phyloP scores from a whole-genome alignment of 2,888 invertebrate species.

The Sycophila texana region DNA sequence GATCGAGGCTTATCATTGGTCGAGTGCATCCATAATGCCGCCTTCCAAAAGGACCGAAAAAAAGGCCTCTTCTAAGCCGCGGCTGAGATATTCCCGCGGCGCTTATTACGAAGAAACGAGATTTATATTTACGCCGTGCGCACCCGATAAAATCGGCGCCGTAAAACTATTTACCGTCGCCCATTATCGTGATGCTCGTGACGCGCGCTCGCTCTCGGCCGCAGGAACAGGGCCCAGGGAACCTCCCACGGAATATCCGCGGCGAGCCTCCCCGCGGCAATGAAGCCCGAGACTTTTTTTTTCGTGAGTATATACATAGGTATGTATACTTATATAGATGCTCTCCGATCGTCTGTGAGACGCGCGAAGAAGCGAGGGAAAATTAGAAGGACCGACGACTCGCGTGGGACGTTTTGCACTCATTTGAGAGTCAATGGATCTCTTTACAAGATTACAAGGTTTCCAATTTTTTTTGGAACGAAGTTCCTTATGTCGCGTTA shows the following conservation, averaged over 20 bases:
- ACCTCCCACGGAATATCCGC: conserved; percentile 66
- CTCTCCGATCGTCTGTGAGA: conserved; percentile 4
- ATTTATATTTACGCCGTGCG: conserved; percentile 36
- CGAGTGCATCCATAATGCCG: too few species aligned
- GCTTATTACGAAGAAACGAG: conserved; percentile 23
- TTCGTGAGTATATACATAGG: neutral
- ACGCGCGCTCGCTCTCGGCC: conserved; percentile 10
- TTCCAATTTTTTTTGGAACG: too few species aligned
- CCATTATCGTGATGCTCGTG: conserved; percentile 54
- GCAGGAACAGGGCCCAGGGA: conserved; percentile 56
- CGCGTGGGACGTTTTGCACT: too few species aligned
- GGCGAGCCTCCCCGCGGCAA: conserved; percentile 45
- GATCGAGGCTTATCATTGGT: too few species aligned
- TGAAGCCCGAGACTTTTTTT: neutral
- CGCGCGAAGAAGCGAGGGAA: neutral
- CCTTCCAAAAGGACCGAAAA: too few species aligned
- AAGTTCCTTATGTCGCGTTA: too few species aligned
- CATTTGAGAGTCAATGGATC: too few species aligned
- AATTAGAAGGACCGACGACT: neutral
- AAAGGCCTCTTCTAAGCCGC: too few species aligned
- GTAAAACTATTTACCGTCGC: conserved; percentile 43
- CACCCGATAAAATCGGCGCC: conserved; percentile 53
- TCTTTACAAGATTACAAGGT: too few species aligned
- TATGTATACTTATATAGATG: neutral
- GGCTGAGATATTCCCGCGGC: neutral